Conservation (phyloP, 2,797 vertebrate species). For the Brachyrhaphis roseni region DNA sequence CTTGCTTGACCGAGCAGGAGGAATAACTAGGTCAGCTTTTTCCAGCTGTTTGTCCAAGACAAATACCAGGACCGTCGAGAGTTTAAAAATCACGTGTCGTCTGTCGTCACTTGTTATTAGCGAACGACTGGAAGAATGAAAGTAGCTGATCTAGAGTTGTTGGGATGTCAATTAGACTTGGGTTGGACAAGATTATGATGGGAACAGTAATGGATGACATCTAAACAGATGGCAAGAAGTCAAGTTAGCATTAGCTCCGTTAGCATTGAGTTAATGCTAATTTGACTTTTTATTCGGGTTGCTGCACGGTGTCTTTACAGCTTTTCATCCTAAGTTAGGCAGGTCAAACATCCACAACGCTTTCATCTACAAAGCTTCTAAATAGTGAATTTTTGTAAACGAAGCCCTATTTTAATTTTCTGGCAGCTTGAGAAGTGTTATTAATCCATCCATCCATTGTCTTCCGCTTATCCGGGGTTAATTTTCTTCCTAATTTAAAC, state of each 20-base stretch:
- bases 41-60: neutral
- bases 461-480: too few relatives aligned
- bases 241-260: too few relatives aligned
- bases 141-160: neutral
- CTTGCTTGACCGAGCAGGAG: neutral
- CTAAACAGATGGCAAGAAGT: neutral
- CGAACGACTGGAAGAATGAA: neutral
- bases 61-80: neutral
- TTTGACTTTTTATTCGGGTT: neutral
- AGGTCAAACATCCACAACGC: neutral
- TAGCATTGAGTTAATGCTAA: neutral
- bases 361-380: neutral
- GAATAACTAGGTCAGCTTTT: constrained; percentile 3
- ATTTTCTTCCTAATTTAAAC: neutral
- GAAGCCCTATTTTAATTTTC: constrained; percentile 5
- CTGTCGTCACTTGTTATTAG: neutral
- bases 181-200: neutral
- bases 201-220: neutral
- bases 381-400: neutral
- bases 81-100: neutral
- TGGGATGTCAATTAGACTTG: neutral
- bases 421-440: constrained; percentile 1
- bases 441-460: too few relatives aligned
- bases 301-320: neutral
- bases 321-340: neutral